phyloP scores from a whole-genome alignment of 2,113 vertebrate genomes.

The Lamprologus ornatipinnis region DNA sequence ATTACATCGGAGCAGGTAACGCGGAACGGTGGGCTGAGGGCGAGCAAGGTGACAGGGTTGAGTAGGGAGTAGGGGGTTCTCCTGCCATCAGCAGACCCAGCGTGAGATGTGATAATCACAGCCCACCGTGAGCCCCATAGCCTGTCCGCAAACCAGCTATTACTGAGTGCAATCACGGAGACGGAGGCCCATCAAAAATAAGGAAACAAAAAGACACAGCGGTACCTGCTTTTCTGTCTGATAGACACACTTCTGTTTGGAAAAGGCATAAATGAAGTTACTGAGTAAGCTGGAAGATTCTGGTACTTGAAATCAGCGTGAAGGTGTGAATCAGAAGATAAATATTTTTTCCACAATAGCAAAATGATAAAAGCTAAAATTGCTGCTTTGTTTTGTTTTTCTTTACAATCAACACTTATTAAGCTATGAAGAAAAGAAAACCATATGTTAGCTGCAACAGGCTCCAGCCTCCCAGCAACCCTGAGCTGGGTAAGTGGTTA shows the following conservation, averaged over 20 bases:
- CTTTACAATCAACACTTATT: background rate
- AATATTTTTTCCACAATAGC: background rate
- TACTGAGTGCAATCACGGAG: conserved; percentile 58
- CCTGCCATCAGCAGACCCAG: conserved; percentile 40
- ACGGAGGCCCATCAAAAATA: background rate
- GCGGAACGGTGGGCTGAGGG: background rate
- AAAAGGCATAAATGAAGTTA: background rate
- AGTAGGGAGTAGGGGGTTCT: background rate
- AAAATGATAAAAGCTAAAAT: background rate
- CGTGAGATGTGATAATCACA: conserved; percentile 42
- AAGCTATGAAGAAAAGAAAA: background rate
- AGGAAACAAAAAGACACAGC: conserved; percentile 24
- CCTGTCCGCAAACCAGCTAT: conserved; percentile 25
- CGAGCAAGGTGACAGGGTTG: conserved; percentile 19
- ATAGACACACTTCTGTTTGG: background rate
- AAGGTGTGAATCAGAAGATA: background rate
- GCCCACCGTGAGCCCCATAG: background rate
- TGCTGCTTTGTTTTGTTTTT: background rate
- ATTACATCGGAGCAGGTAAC: background rate
- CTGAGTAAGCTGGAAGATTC: background rate
- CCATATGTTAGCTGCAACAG: background rate
- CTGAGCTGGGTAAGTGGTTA: background rate
- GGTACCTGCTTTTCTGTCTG: background rate
- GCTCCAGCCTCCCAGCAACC: background rate
- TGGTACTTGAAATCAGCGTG: background rate